These are phyloP conservation scores for Calyptomena viridis DNA, from an alignment of 2,113 vertebrate species.

Conservation along the genomic window DNA sequence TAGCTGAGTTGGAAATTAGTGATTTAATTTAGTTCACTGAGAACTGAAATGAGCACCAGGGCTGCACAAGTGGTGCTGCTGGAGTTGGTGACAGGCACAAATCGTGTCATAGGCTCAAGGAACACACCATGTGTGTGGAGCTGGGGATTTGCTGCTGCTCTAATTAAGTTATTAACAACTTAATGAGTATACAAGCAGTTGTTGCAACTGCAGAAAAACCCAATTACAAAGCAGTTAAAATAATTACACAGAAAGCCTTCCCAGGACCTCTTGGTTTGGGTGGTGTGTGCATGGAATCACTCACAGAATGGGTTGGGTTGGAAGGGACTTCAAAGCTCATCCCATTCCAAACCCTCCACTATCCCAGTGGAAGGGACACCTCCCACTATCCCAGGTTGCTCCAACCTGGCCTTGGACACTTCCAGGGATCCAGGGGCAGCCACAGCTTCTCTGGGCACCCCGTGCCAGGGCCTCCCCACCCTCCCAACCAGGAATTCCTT, in stretches of 20 bases:
- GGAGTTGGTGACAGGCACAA: too few species aligned
- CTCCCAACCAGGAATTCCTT: accelerated
- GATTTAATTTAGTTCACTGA: background rate
- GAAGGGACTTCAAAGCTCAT: background rate
- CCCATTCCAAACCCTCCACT: too few species aligned
- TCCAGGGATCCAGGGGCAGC: background rate
- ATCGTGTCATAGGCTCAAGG: background rate
- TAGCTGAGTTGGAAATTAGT: background rate
- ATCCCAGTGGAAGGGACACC: too few species aligned
- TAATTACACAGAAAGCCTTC: background rate
- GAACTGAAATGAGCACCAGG: background rate
- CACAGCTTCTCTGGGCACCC: too few species aligned
- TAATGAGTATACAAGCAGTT: background rate
- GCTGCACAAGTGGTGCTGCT: background rate
- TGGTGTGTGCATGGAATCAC: background rate
- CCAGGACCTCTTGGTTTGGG: background rate
- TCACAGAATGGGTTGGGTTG: background rate
- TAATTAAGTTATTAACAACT: background rate
- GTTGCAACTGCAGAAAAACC: background rate
- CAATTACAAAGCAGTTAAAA: background rate
- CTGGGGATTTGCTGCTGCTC: background rate
- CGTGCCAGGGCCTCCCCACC: background rate
- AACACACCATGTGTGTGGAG: background rate
- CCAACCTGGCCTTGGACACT: background rate
- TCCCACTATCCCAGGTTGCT: accelerated